Evolutionary conservation across 2,888 invertebrate species (phyloP), one percentile per base, ranked within the genome.

Genomic region (Helleia helle): DNA sequence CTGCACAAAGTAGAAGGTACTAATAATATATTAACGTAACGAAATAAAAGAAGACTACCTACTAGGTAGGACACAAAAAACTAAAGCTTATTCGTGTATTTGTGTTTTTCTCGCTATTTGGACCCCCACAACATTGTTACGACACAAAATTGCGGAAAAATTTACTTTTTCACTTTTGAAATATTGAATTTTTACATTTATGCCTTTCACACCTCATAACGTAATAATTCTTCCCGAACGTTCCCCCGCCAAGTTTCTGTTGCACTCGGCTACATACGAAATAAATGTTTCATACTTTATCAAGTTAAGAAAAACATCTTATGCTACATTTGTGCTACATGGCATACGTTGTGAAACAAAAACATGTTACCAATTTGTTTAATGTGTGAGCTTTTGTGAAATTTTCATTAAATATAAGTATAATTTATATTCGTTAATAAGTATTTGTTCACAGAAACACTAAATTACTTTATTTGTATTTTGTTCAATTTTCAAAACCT

Each of bases 111-210:
- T 11, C 18, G 11, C 8, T 34, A 51, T 42, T 51, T 44, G 53
- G 50, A 56, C 50, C 56, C 52, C 62, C 70, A 71, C 65, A 72
- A 65, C 62, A 64, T 60, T 69, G 67, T 66, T 60, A 64, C 58
- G 60, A 56, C 63, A 61, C 56, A 59, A 68, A 75, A 76, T 73
- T 69, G 70, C 60, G 62, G 64, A 67, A 70, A 79, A 74, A 71
- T 65, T 70, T 53, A 64, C 67, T 69, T 65, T 68, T 71, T 63
- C 56, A 56, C 62, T 54, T 63, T 60, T 72, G 72, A 77, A 80
- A 81, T 80, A 81, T 84, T 80, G 79, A 81, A 77, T 80, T 79
- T 81, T 81, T 81, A 83, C 81, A 81, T 83, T 81, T 79, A 83
- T 83, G 76, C 71, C 68, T 76, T 83, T 83, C 68, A 83, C 84